Base-by-base conservation (phyloP, 30 jellyfish, hydroid and myxozoan genomes). In the Pseudorhiza aurosa region DNA sequence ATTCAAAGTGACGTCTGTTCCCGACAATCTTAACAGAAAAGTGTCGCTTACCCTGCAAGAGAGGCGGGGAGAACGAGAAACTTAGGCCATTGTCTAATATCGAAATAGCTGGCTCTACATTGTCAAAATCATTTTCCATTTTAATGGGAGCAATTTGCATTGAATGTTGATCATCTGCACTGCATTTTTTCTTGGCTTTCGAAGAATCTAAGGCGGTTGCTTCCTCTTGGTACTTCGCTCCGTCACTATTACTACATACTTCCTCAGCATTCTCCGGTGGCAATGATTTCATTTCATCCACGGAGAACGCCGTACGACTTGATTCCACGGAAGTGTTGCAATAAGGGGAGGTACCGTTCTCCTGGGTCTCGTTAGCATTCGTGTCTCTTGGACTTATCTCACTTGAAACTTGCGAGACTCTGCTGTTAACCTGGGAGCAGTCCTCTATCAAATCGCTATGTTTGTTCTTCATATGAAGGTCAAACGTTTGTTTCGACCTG, bases 31-130 rank as follows among this genome's bases (percentile, higher is more conserved):
- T 62, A 22, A 62, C 14, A 28, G 25, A 4, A 28, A 62, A 9
- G 53, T 62, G 15, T 17, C 53, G 50, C 22, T 17, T 62, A 22
- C 31, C 75, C 5, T 15, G 11, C 3, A 62, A 28, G 1, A 62
- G 14, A 30, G 43, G 17, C 22, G 75, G 75, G 22, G 75, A 62
- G 22, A 25, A 62, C 21, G 75, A 62, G 31, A 22, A 62, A 62
- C 75, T 62, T 35, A 62, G 15, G 45, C 75, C 45, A 22, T n/a
- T n/a, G 9, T 8, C 50, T 39, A 39, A 39, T 7, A 39, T 39
- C 12, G 50, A 39, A 39, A 39, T 12, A 5, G 50, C 7, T 39
- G 50, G 7, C 50, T 39, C 50, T 7, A 5, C 12, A 39, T 12
- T 12, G 7, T 4, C 50, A 39, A 39, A 39, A 12, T 39, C 50